Evolutionary conservation across 2,797 vertebrate species (phyloP), one percentile per base, ranked within the genome.

Genomic region (Orestias chungarensis): DNA sequence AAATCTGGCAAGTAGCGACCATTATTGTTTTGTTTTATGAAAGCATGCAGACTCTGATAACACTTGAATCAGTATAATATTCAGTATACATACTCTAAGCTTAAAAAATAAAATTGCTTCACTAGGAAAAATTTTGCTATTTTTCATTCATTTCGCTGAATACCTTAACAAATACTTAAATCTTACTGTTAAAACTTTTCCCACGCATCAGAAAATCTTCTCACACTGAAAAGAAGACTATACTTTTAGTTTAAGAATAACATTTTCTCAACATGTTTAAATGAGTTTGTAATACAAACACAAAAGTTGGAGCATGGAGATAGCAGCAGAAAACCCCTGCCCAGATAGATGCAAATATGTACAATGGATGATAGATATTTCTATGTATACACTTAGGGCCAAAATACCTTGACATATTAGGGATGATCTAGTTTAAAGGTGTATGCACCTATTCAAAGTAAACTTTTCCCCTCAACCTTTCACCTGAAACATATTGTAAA

Each of bases 161-260:
- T n/a, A n/a, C n/a, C n/a, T n/a, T n/a, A n/a, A n/a, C n/a, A n/a
- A n/a, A 81, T 81, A 71, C 80, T 86, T 76, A 72, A 75, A 74
- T 78, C 88, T 90, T 90, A 93, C 93, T 92, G 92, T 90, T 75
- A 93, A 94, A 93, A 89, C 88, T 89, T 92, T 92, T 90, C 91
- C 88, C 70, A 64, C 73, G 83, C 73, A 79, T 92, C 87, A 88
- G 86, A 90, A 89, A 93, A 82, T 76, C 84, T 84, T 78, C 84
- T 88, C 70, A 76, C 74, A 82, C 67, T 78, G 66, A 66, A 88
- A 78, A 88, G 79, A 82, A 1, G 69, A 70, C 71, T 80, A 59
- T 65, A 81, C 93, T 94, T 95, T 94, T 92, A 94, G 93, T 87
- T 92, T 89, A 74, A 92, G 93, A n/a, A n/a, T n/a, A n/a, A n/a